Conservation (phyloP, 2,113 vertebrate species). For the Tylochromis polylepis region DNA sequence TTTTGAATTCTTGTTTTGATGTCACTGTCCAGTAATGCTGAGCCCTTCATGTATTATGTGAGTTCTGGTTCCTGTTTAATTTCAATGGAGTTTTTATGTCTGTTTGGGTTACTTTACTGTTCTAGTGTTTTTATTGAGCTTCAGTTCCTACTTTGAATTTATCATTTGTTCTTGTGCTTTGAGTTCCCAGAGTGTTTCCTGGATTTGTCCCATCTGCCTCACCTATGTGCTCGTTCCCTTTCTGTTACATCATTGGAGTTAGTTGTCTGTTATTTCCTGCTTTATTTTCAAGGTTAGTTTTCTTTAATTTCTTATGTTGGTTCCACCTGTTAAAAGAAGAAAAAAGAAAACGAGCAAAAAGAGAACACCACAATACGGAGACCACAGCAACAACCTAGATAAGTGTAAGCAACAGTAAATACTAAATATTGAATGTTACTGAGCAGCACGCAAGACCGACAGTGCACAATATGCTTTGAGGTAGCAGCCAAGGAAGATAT, state of each 20-base stretch:
- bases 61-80: neutral
- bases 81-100: neutral
- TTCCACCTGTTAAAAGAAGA: no score
- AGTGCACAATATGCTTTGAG: no score
- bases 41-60: neutral
- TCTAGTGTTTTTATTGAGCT: neutral
- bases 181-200: neutral
- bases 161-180: neutral
- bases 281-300: neutral
- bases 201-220: neutral
- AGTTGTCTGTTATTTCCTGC: neutral
- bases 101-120: neutral
- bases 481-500: no score
- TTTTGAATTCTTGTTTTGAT: neutral
- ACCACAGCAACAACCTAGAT: no score
- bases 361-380: no score
- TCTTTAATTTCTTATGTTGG: neutral
- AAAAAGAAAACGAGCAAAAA: no score
- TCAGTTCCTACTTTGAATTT: neutral
- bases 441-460: no score
- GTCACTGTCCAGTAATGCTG: neutral
- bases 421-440: no score
- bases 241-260: neutral
- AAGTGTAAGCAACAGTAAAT: no score
- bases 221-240: neutral